phyloP scores from a whole-genome alignment of 2,888 invertebrate species.

The Cheilosia grossa region DNA sequence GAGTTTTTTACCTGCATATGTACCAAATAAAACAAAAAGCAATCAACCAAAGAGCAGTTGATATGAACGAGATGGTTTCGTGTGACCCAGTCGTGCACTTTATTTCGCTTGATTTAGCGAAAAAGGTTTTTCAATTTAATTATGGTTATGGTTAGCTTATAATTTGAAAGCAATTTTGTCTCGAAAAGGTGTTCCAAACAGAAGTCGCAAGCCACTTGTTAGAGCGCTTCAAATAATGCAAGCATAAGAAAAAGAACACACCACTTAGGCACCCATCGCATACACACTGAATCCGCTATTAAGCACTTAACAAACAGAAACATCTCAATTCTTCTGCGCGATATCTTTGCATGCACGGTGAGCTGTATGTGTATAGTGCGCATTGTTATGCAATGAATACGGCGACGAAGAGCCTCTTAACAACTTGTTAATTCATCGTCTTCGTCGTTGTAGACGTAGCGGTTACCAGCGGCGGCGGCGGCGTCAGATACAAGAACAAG shows the following conservation, averaged over 20 bases:
- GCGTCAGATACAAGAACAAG: constrained; percentile 28
- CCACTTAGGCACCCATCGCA: constrained; percentile 12
- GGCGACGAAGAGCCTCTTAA: constrained; percentile 14
- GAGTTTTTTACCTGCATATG: too few species aligned
- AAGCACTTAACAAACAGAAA: constrained; percentile 39
- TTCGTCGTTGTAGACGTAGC: not conserved
- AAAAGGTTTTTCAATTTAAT: too few species aligned
- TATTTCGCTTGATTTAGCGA: too few species aligned
- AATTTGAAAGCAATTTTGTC: too few species aligned
- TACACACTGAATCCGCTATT: constrained; percentile 33
- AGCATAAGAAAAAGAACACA: not conserved
- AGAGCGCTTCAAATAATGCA: constrained; percentile 3
- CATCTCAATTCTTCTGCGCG: constrained; percentile 31
- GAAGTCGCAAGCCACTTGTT: constrained; percentile 6
- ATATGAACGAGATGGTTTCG: too few species aligned
- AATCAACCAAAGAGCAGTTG: too few species aligned
- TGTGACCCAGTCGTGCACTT: too few species aligned
- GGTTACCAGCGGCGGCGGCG: not conserved
- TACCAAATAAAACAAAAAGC: too few species aligned
- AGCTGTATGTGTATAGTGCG: not conserved
- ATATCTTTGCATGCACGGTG: constrained; percentile 1
- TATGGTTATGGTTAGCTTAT: too few species aligned
- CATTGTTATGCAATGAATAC: constrained; percentile 48
- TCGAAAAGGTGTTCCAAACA: too few species aligned
- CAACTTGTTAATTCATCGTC: constrained; percentile 52